Evolutionary conservation across 2,888 invertebrate genomes (phyloP).

Genomic region (Euclidia mi): DNA sequence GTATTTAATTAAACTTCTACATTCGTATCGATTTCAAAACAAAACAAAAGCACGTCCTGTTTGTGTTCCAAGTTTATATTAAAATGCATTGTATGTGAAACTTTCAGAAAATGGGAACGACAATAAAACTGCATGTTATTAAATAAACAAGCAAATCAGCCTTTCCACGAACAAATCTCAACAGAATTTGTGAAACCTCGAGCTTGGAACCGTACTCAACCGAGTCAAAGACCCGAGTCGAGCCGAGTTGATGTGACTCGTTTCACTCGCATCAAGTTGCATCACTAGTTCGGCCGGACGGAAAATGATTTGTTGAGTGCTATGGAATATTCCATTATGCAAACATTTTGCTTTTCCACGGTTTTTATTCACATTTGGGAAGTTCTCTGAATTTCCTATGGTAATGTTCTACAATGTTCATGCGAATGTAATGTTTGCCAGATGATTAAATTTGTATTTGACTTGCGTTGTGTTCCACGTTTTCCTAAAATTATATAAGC

Average conservation of each 20-base stretch:
- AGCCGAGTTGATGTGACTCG: conserved; percentile 7
- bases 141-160: conserved; percentile 35
- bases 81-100: conserved; percentile 15
- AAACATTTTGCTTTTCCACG: conserved; percentile 49
- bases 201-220: not conserved
- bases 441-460: too few species aligned
- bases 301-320: conserved; percentile 67
- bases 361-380: conserved; percentile 41
- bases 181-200: conserved; percentile 31
- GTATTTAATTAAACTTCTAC: not conserved
- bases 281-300: conserved; percentile 47
- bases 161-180: conserved; percentile 30
- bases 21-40: conserved; percentile 1
- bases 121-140: conserved; percentile 22
- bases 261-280: conserved; percentile 18
- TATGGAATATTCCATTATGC: conserved; percentile 60
- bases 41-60: not conserved
- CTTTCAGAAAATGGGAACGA: conserved; percentile 15
- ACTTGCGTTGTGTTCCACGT: too few species aligned
- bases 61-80: conserved; percentile 17
- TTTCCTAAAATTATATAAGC: too few species aligned
- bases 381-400: conserved; percentile 17
- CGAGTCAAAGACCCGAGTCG: too few species aligned
- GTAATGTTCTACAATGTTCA: conserved; percentile 32
- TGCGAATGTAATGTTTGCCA: not conserved